A percentile compares a stretch with the other conserved stretches of the same genome.
Conservation (phyloP, 2,888 invertebrate species). For the Cenopis cana region DNA sequence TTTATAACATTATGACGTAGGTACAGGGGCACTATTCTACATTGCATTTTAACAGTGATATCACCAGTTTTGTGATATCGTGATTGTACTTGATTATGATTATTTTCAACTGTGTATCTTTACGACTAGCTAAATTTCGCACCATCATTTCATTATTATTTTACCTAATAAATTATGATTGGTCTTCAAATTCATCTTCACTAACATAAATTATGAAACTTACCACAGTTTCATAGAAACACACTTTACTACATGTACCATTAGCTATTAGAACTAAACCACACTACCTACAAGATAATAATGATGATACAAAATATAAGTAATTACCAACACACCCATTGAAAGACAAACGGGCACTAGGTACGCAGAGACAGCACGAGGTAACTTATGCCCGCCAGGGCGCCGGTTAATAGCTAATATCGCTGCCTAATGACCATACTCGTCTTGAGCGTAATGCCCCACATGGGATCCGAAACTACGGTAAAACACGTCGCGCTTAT, state of each 20-base stretch:
- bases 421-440: slow-evolving; percentile 83
- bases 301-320: slow-evolving; percentile 17
- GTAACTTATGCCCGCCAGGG: slow-evolving; percentile 68
- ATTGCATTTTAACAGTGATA: background rate
- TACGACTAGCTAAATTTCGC: too few species aligned
- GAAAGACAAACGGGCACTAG: slow-evolving; percentile 43
- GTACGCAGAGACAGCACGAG: slow-evolving; percentile 55
- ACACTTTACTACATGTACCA: slow-evolving; percentile 1
- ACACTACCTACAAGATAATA: slow-evolving; percentile 2
- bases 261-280: slow-evolving; percentile 10
- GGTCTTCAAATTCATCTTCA: background rate
- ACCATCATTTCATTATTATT: too few species aligned
- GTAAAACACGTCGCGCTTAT: slow-evolving; percentile 58
- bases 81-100: too few species aligned
- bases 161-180: background rate
- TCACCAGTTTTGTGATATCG: background rate
- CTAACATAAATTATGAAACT: background rate
- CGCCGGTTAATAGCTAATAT: slow-evolving; percentile 84
- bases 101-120: too few species aligned
- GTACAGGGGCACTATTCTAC: background rate
- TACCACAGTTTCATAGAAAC: background rate
- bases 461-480: slow-evolving; percentile 67
- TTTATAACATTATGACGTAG: too few species aligned
- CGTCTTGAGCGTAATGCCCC: slow-evolving; percentile 80
- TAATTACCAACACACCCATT: slow-evolving; percentile 37